Evolutionary conservation across 2,113 vertebrate genomes (phyloP), one percentile per base, ranked within the genome.

Genomic region (Anser cygnoides): DNA sequence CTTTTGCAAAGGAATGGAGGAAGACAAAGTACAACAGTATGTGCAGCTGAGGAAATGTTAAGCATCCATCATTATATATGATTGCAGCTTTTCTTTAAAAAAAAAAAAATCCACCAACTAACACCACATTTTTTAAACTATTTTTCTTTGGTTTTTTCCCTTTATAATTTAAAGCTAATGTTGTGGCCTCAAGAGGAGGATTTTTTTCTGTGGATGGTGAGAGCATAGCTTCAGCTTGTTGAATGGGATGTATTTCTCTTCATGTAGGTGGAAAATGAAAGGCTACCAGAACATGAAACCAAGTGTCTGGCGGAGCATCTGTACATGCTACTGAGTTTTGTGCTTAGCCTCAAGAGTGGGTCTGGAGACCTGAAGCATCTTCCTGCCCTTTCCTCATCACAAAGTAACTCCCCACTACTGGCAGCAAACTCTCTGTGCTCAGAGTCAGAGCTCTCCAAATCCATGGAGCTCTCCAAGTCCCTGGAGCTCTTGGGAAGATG

Each of bases 211-310:
- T 76, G 62, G 41, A 62, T 89, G 58, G 35, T 72, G 83, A 28
- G 37, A 44, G 29, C 11, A 1, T n/a, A 65, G 84, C 44, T 29
- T 74, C 66, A 77, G 33, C 73, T 85, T 78, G 37, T 61, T 79
- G 81, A 92, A 35, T 23, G 33, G 39, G 52, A 23, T 74, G n/a
- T 90, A 6, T 85, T 90, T 89, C 39, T 97, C 33, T 92, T 43
- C 66, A 6, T 6, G 13, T 95, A 99, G 99, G 97, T 98, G 62
- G 98, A 99, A 59, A 98, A 98, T 4, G 98, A 98, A 93, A 98
- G 97, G 57, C 97, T 97, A 13, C 79, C 72, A 6, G 98, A 99
- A 26, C 99, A 99, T 0, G 99, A 99, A 97, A 97, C 97, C 33
- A 97, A 93, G 86, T 96, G 87, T 82, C 93, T 98, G 72, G 95